Conservation (phyloP, 2,797 vertebrate genomes). For the Xenentodon cancila region DNA sequence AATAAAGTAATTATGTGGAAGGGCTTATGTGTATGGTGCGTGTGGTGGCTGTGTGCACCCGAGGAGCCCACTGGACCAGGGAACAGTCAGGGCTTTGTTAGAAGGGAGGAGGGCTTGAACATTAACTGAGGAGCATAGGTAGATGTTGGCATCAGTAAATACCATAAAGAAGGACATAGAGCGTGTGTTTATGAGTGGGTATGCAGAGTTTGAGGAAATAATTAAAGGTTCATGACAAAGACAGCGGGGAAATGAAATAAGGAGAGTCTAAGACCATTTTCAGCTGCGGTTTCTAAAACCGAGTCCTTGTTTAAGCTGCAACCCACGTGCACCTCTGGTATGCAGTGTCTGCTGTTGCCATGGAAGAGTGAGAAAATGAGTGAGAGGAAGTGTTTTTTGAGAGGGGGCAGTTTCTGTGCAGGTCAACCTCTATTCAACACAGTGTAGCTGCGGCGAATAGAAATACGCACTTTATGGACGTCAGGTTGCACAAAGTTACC, state of each 20-base stretch:
- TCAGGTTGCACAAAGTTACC: constrained; percentile 27
- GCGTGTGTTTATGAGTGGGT: constrained; percentile 24
- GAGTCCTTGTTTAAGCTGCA: constrained; percentile 80
- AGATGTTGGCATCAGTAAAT: constrained; percentile 23
- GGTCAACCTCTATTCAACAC: constrained; percentile 52
- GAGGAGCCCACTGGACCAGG: constrained; percentile 72
- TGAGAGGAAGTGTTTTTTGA: constrained; percentile 50
- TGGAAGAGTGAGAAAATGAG: constrained; percentile 76
- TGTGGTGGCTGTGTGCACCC: constrained; percentile 49
- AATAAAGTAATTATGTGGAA: constrained; percentile 25
- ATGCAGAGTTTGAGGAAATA: constrained; percentile 29
- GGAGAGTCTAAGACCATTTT: constrained; percentile 44
- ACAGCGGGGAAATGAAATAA: constrained; percentile 7
- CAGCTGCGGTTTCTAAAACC: constrained; percentile 64
- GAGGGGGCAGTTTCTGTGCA: constrained; percentile 60
- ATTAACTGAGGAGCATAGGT: constrained; percentile 47
- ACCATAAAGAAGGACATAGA: constrained; percentile 10
- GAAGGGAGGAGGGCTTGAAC: constrained; percentile 54
- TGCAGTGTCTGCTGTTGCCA: constrained; percentile 83
- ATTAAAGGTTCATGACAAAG: constrained; percentile 31
- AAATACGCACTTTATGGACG: constrained; percentile 31
- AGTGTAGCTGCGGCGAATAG: constrained; percentile 37
- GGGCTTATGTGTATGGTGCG: constrained; percentile 25
- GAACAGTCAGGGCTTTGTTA: constrained; percentile 71
- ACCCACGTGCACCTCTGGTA: constrained; percentile 80